phyloP scores from a whole-genome alignment of 1,140 invertebrate species.

The Drosophila malerkotliana region DNA sequence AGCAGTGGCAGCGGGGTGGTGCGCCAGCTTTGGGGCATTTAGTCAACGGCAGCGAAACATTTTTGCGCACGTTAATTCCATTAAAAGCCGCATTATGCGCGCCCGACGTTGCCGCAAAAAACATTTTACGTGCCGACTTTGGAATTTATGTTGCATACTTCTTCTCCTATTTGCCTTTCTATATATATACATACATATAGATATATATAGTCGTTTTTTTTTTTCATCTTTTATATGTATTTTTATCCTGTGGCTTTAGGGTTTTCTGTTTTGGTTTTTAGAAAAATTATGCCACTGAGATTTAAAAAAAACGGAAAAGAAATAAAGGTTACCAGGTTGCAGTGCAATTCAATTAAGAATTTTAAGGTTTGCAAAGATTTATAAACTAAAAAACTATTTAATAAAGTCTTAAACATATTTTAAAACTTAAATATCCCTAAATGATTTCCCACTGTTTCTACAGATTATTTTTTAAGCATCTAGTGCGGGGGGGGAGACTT shows the following conservation, averaged over 20 bases:
- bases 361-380: too few relatives aligned
- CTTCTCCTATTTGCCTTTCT: neutral
- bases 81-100: conserved; percentile 62
- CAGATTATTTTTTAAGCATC: neutral
- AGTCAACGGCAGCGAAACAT: conserved; percentile 40
- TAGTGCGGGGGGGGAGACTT: neutral
- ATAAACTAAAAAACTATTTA: neutral
- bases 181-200: neutral
- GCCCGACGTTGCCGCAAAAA: conserved; percentile 17
- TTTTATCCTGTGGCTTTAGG: conserved; percentile 2
- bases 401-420: neutral
- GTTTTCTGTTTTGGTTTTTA: neutral
- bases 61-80: conserved; percentile 66
- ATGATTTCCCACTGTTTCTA: neutral
- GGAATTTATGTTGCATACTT: conserved; percentile 50
- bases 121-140: conserved; percentile 43
- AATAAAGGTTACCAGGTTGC: neutral
- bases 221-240: neutral
- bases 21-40: conserved; percentile 10
- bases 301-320: conserved; percentile 1
- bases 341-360: neutral
- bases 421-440: neutral
- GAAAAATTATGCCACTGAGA: conserved; percentile 1
- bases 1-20: neutral
- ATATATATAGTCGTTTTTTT: neutral